Conservation (phyloP, 2,113 vertebrate genomes). For the Phaethornis superciliosus region DNA sequence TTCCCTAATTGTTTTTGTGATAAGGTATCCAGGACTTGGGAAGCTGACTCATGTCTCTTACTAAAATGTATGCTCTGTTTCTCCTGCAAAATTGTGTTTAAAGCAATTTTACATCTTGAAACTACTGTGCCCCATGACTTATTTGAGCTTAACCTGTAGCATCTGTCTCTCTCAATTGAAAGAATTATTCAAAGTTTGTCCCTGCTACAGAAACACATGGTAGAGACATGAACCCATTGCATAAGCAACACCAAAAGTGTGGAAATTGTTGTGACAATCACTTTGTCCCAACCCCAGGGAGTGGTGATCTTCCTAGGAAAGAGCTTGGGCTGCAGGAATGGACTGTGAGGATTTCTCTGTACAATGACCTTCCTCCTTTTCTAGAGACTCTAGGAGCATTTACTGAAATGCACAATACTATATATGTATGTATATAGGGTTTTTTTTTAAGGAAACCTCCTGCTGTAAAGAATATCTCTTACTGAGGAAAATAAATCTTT, state of each 20-base stretch:
- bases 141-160: neutral
- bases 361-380: neutral
- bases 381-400: neutral
- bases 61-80: neutral
- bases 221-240: accelerated
- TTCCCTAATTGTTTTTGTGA: neutral
- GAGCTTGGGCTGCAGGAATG: neutral
- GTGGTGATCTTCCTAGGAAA: neutral
- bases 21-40: neutral
- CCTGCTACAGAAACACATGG: neutral
- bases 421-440: neutral
- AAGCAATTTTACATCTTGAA: neutral
- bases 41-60: neutral
- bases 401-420: neutral
- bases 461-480: slow-evolving; percentile 31
- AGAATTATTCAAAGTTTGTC: neutral
- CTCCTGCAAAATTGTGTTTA: neutral
- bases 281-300: neutral
- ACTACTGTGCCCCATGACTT: neutral
- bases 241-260: neutral
- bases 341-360: neutral
- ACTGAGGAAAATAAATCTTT: slow-evolving; percentile 55
- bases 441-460: neutral
- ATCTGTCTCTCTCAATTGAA: neutral
- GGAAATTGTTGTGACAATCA: neutral